Percentiles rank a stretch among this genome's conserved stretches.
phyloP scores from a whole-genome alignment of 92 coral and sea anemone species.

The Paramuricea clavata region DNA sequence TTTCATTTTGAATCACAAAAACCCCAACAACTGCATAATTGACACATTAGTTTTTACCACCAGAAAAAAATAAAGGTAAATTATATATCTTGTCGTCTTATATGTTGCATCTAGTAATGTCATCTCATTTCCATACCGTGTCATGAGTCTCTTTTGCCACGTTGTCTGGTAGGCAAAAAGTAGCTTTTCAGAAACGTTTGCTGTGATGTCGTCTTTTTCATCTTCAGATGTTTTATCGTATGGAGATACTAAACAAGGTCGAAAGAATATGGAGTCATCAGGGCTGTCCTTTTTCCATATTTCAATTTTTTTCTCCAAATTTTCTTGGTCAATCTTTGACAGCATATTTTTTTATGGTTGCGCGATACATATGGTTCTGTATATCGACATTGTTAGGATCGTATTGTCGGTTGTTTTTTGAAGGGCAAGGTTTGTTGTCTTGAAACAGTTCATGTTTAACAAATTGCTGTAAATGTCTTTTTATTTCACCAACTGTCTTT shows the following conservation, averaged over 20 bases:
- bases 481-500: slow-evolving; percentile 73
- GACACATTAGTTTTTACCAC: slow-evolving; percentile 65
- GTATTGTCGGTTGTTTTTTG: slow-evolving; percentile 67
- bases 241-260: slow-evolving; percentile 56
- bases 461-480: slow-evolving; percentile 66
- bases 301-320: slow-evolving; percentile 68
- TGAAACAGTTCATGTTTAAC: slow-evolving; percentile 71
- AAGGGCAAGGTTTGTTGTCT: slow-evolving; percentile 52
- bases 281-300: slow-evolving; percentile 63
- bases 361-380: slow-evolving; percentile 76
- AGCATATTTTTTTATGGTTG: slow-evolving; percentile 62
- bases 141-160: slow-evolving; percentile 61
- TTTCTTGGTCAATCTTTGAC: slow-evolving; percentile 75
- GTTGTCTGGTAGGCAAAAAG: slow-evolving; percentile 66
- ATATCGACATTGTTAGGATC: slow-evolving; percentile 67
- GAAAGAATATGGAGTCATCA: slow-evolving; percentile 64
- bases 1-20: slow-evolving; percentile 66
- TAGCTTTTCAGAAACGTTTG: neutral
- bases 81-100: slow-evolving; percentile 72
- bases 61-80: slow-evolving; percentile 66
- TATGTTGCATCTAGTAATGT: slow-evolving; percentile 70
- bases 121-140: slow-evolving; percentile 63
- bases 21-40: slow-evolving; percentile 64
- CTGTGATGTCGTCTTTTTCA: neutral
- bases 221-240: neutral